Conservation (phyloP, 1,140 invertebrate species). For the Nasonia vitripennis region DNA sequence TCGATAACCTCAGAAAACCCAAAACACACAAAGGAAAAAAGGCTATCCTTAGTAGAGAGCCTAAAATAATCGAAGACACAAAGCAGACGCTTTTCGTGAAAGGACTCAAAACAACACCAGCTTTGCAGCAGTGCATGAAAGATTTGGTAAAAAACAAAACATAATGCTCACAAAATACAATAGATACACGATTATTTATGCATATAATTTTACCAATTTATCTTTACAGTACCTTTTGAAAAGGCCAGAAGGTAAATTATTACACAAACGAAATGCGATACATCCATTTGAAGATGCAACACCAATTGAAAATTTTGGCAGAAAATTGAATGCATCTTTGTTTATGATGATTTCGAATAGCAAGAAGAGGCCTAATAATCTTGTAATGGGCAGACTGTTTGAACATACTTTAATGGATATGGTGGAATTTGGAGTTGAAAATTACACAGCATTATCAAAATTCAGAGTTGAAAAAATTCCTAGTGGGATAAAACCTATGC, state of each 20-base stretch:
- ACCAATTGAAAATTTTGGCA: slow-evolving; percentile 88
- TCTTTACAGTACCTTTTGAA: slow-evolving; percentile 84
- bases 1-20: slow-evolving; percentile 82
- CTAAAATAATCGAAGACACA: slow-evolving; percentile 91
- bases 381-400: slow-evolving; percentile 92
- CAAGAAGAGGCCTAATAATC: slow-evolving; percentile 96
- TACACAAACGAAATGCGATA: slow-evolving; percentile 89
- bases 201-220: slow-evolving; percentile 49
- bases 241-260: slow-evolving; percentile 87
- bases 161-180: slow-evolving; percentile 6
- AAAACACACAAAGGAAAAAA: slow-evolving; percentile 93
- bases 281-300: slow-evolving; percentile 90
- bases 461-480: slow-evolving; percentile 89
- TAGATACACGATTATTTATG: not conserved
- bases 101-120: slow-evolving; percentile 89
- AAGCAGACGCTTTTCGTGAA: slow-evolving; percentile 91
- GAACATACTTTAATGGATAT: slow-evolving; percentile 95
- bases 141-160: slow-evolving; percentile 83
- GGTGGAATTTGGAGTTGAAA: slow-evolving; percentile 94
- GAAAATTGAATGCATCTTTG: slow-evolving; percentile 90
- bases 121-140: slow-evolving; percentile 85
- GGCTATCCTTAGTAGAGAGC: slow-evolving; percentile 86
- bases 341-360: slow-evolving; percentile 94
- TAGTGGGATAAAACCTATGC: slow-evolving; percentile 91
- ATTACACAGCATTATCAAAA: slow-evolving; percentile 85